phyloP scores from a whole-genome alignment of 2,888 invertebrate genomes.

The Idaea biselata region DNA sequence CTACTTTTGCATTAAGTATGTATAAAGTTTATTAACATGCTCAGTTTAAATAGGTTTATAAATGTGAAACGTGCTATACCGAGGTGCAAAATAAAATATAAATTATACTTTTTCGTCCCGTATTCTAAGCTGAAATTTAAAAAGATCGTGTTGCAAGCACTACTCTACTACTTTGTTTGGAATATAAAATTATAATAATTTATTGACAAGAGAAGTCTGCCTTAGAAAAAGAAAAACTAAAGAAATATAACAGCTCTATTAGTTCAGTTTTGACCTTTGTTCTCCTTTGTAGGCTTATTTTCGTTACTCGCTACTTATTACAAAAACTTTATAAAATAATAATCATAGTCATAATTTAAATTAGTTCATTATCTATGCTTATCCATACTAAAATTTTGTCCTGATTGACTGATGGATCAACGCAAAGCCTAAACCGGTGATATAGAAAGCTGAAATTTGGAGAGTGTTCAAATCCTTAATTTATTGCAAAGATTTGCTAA shows the following conservation, averaged over 20 bases:
- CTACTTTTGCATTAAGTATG: constrained; percentile 18
- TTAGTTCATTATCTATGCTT: not conserved
- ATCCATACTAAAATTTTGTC: too few species aligned
- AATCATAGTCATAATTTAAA: not conserved
- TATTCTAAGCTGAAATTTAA: constrained; percentile 25
- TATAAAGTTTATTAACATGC: constrained; percentile 26
- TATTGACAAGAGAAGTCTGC: constrained; percentile 43
- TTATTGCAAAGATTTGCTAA: too few species aligned
- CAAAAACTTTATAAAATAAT: too few species aligned
- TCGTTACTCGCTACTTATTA: not conserved
- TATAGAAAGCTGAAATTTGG: not conserved
- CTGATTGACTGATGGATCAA: not conserved
- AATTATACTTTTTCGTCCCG: constrained; percentile 18
- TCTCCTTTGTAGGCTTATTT: not conserved
- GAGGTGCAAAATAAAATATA: constrained; percentile 38
- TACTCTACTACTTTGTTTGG: constrained; percentile 38
- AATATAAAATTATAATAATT: constrained; percentile 10
- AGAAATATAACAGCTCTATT: not conserved
- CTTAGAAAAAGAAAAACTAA: constrained; percentile 12
- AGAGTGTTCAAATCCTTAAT: too few species aligned
- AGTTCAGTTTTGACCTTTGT: not conserved
- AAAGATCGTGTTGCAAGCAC: constrained; percentile 48
- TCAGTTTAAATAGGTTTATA: constrained; percentile 15
- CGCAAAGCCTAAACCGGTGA: too few species aligned
- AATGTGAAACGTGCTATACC: constrained; percentile 40